Percentiles rank a stretch among this genome's conserved stretches.
Evolutionary conservation across 2,113 vertebrate genomes (phyloP).

Genomic region (Steatornis caripensis): DNA sequence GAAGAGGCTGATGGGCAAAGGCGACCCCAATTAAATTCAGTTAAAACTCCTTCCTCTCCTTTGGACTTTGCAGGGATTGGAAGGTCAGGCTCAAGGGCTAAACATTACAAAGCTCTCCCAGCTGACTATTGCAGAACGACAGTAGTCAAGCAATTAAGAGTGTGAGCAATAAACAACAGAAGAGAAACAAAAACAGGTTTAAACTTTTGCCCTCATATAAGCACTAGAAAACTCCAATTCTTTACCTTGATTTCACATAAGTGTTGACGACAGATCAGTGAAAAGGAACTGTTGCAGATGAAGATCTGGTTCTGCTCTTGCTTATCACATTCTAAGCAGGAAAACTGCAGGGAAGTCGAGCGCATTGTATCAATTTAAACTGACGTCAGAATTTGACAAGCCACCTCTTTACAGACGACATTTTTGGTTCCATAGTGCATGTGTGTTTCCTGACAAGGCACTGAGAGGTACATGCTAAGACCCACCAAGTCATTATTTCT

Average conservation of each 20-base stretch:
- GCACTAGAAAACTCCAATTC: neutral
- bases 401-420: neutral
- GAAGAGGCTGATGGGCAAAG: slow-evolving; percentile 64
- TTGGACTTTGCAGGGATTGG: slow-evolving; percentile 32
- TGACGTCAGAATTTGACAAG: neutral
- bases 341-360: neutral
- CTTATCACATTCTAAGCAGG: neutral
- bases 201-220: neutral
- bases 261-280: neutral
- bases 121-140: slow-evolving; percentile 6
- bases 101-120: slow-evolving; percentile 20
- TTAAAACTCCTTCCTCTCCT: slow-evolving; percentile 63
- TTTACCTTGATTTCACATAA: neutral
- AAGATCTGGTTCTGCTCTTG: neutral
- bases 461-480: neutral
- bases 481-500: neutral
- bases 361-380: neutral
- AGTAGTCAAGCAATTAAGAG: slow-evolving; percentile 59
- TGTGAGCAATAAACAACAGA: slow-evolving; percentile 32
- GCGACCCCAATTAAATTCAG: slow-evolving; percentile 73
- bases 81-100: slow-evolving; percentile 68
- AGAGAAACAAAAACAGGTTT: neutral
- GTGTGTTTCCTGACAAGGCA: neutral
- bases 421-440: neutral
- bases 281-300: neutral